Base-by-base conservation (phyloP, 2,888 invertebrate species). In the Torymus texanus region DNA sequence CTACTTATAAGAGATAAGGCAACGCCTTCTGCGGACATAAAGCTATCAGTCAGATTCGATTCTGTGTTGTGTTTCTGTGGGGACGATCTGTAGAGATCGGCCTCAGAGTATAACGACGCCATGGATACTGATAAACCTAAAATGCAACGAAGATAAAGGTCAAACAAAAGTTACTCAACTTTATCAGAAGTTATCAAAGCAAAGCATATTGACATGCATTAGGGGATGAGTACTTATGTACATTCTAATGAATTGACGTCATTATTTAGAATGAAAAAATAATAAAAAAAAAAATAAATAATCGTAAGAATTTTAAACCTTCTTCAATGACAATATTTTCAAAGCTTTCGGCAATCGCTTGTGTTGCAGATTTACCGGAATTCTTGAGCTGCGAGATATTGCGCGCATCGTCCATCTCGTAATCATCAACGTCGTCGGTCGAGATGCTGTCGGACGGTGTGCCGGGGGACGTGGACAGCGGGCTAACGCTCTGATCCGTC, bases 11-110 rank as follows among this genome's bases (percentile, higher is more conserved):
- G 90, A 24, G 94, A 94, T 21, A 96, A 90, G 11, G 96, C 96
- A 4, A 96, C 95, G 14, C 94, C 93, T 90, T 96, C 96, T 0
- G 96, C 96, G 0, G 95, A 94, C 71, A 93, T 91, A 62, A 92
- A 90, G 84, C 92, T 92, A 2, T 91, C 87, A 12, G 88, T 88
- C 21, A 88, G 83, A 4, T 85, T 84, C 0, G 87, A 91, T 82
- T 92, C 92, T 0, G 90, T 90, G 8, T 88, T 90, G n/a, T 91
- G 91, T 51, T 91, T 86, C 21, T 21, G 21, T 56, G 88, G 85
- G 3, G 85, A 84, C 4, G 85, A 84, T 83, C 88, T 90, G 76
- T 88, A 86, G 2, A 92, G 84, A 85, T 93, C 92, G 0, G 91
- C 91, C 80, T 92, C 93, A 0, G 94, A 93, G 85, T 92, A 94